These are phyloP conservation scores for Schizopygopsis pylzovi DNA, from an alignment of 2,797 vertebrate genomes.

Conservation along the genomic window DNA sequence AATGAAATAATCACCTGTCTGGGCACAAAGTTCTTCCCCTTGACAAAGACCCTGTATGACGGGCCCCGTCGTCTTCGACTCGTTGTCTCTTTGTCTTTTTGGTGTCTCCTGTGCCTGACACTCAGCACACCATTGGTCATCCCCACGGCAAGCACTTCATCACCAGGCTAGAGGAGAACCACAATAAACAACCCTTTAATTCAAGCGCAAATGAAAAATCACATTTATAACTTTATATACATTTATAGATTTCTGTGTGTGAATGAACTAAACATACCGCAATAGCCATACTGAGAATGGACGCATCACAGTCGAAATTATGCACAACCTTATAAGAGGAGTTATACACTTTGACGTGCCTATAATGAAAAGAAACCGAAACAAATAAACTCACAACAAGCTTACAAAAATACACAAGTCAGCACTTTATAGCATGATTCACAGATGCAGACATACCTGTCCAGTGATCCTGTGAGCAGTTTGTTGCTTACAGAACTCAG, in stretches of 20 bases:
- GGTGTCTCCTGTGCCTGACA: conserved; percentile 87
- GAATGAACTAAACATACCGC: conserved; percentile 59
- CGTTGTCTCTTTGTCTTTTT: conserved; percentile 78
- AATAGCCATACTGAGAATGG: conserved; percentile 66
- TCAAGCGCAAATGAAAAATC: background rate
- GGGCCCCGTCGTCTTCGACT: conserved; percentile 77
- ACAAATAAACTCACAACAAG: background rate
- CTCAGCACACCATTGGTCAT: conserved; percentile 95
- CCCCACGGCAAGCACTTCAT: conserved; percentile 90
- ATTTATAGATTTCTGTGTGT: background rate
- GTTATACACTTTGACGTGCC: conserved; percentile 97
- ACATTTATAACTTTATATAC: background rate
- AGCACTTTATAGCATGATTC: background rate
- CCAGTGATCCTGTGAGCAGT: conserved; percentile 91
- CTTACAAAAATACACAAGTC: background rate
- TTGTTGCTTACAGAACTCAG: conserved; percentile 90
- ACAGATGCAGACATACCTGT: conserved; percentile 81
- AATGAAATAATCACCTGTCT: conserved; percentile 80
- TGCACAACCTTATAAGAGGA: conserved; percentile 96
- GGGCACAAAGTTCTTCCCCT: conserved; percentile 88
- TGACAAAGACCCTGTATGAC: conserved; percentile 87
- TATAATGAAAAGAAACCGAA: conserved; percentile 64
- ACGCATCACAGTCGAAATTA: conserved; percentile 88
- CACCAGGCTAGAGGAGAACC: conserved; percentile 82
- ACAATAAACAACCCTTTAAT: conserved; percentile 11